Evolutionary conservation across 1,140 invertebrate species (phyloP), one percentile per base, ranked within the genome.

Genomic region (Papilio helenus): DNA sequence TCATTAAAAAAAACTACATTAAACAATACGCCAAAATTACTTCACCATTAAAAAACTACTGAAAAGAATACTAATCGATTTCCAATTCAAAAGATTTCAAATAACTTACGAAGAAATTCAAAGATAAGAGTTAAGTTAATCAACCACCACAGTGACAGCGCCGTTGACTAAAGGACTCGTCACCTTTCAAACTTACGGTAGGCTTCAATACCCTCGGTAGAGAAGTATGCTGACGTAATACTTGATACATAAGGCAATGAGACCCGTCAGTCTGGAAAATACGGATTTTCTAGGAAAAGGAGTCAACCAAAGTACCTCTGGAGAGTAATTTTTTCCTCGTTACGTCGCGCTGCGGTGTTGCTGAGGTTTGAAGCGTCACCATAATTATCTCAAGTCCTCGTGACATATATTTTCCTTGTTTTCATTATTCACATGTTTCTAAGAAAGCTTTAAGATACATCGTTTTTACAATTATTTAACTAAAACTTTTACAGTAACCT

Each of bases 321-420:
- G 5, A 20, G n/a, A 26, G 58, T 61, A 61, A 26, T 26, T 61
- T 29, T 61, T 12, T 26, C 23, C 20, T 61, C 58, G 58, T 61
- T 61, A 61, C 20, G 23, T 61, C 23, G 23, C 23, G 23, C 23
- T 61, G 23, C 58, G 20, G 5, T 29, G 58, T 61, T 61, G 58
- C 58, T 55, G 51, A 20, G 23, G 20, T 26, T 61, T 61, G 20
- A 61, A 61, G 58, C 58, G 23, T 61, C 58, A 26, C 58, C 23
- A 61, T 61, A 61, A 61, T 61, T 61, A 61, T 61, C 23, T 26
- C 58, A 26, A 61, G 58, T 61, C 9, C 20, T 61, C 58, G 58
- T 61, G 58, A 61, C 58, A 61, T 14, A 61, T 26, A 26, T 61
- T 61, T 61, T 58, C 14, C 58, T 61, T 61, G 58, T 23, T 26